Base-by-base conservation (phyloP, 2,888 invertebrate genomes). In the Vannuccia rotundouncinata region DNA sequence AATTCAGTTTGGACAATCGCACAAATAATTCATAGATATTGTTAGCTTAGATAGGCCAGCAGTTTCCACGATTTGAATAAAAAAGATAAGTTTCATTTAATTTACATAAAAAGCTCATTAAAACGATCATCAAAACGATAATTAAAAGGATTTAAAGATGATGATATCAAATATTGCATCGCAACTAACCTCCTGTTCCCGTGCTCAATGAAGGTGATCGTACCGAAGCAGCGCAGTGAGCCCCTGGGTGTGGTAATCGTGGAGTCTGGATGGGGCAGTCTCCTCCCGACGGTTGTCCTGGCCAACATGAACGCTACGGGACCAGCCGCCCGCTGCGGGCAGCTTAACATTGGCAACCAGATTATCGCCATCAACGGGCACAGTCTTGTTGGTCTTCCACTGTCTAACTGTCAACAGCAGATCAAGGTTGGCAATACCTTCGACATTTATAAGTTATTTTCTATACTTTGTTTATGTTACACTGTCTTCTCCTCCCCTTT, bases 261-360 rank as follows among this genome's bases (percentile, higher is more conserved):
- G 82, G 99, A 99, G 89, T 97, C 97, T 0, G 99, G 99, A 66
- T 99, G 99, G 99, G 99, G 99, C 45, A 97, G 97, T 75, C 98
- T 99, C 98, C 90, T 99, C 84, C 99, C 99, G 29, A 99, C 99
- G 0, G 98, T 99, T 76, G 99, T 99, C 78, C 94, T 99, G 85
- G 99, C 99, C 78, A 99, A 99, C 90, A 91, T 99, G 84, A 94
- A 95, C 84, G 96, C 98, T 13, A 92, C 93, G 0, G 98, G 98
- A 1, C 97, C 99, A 0, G 98, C 99, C 1, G 97, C 99, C 0
- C 91, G 98, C 29, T 98, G 98, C 88, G 98, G 98, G 29, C 96
- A 96, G 86, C 91, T 99, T 78, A 99, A 99, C 89, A 99, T 99
- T 86, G 99, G 99, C 81, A 97, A 98, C 90, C 97, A 98, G 90